Evolutionary conservation across 2,113 vertebrate genomes (phyloP).

Genomic region (Misgurnus anguillicaudatus): DNA sequence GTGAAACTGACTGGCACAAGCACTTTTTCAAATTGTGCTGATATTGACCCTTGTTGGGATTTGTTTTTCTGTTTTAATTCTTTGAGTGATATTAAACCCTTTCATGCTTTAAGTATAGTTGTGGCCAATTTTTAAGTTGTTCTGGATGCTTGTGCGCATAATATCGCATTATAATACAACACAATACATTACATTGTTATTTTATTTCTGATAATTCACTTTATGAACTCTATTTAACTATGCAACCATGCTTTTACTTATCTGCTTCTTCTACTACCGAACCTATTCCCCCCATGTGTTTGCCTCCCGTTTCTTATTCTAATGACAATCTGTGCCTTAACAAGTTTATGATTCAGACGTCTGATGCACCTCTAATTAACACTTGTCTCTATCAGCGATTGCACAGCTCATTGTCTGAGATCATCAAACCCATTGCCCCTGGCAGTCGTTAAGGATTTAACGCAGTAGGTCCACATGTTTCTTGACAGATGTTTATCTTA

Average conservation of each 20-base stretch:
- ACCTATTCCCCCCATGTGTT: neutral
- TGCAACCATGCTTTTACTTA: neutral
- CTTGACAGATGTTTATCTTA: conserved; percentile 14
- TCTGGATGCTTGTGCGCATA: too few species aligned
- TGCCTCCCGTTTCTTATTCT: neutral
- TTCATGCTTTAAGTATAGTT: neutral
- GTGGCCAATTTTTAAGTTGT: too few species aligned
- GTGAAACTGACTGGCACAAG: neutral
- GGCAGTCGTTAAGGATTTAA: neutral
- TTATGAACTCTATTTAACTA: too few species aligned
- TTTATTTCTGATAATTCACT: too few species aligned
- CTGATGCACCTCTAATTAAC: conserved; percentile 40
- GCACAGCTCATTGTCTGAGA: conserved; percentile 2
- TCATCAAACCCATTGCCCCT: conserved; percentile 41
- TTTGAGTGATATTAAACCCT: neutral
- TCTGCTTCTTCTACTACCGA: neutral
- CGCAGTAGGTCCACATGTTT: conserved; percentile 14
- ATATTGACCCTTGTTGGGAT: neutral
- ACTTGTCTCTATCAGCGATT: conserved; percentile 35
- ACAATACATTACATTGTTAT: too few species aligned
- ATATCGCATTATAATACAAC: too few species aligned
- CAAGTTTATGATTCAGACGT: conserved; percentile 31
- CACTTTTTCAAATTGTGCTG: neutral
- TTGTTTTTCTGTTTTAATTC: neutral
- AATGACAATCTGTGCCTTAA: conserved; percentile 6